Base-by-base conservation (phyloP, 2,797 vertebrate genomes). In the Myotis planiceps region DNA sequence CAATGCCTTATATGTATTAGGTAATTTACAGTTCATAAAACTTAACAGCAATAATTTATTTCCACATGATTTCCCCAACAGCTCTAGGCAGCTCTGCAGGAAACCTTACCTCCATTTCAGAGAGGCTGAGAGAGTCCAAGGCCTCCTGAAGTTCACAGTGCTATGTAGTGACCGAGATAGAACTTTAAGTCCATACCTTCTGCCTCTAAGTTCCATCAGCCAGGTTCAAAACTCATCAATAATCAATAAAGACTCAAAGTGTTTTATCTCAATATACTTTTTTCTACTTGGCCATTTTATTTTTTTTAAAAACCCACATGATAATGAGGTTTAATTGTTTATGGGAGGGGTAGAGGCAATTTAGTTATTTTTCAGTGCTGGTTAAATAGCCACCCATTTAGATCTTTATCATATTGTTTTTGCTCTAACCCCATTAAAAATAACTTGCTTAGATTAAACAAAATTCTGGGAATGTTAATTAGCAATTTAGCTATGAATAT, bases 401-500 rank as follows among this genome's bases (percentile, higher is more conserved):
- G 23, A 85, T 83, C 18, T 90, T 94, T 88, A 95, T 90, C 45
- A 75, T 87, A 93, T 69, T 92, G 47, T 55, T 92, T 97, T 92
- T 90, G 47, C 18, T 68, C 42, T 88, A 88, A 93, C 58, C n/a
- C 37, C 90, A 94, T 92, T 95, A 96, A 80, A 80, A 83, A 88
- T 94, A 94, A 92, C 15, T 90, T 93, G 84, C 53, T 88, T 69
- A 95, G 42, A 75, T 87, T 78, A 96, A 96, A 94, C 19, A 96
- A 94, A 96, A 96, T 91, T 87, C 84, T 79, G n/a, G 27, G n/a
- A 82, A 72, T 15, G 71, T 92, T 95, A 95, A 93, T 71, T 88
- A 93, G 69, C 23, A 86, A 90, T 74, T 95, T 94, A 93, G n/a
- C 69, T 92, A 95, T 94, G 66, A 97, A 96, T 91, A 83, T 81